Conservation (phyloP, 2,797 vertebrate species). For the Ceryle rudis region DNA sequence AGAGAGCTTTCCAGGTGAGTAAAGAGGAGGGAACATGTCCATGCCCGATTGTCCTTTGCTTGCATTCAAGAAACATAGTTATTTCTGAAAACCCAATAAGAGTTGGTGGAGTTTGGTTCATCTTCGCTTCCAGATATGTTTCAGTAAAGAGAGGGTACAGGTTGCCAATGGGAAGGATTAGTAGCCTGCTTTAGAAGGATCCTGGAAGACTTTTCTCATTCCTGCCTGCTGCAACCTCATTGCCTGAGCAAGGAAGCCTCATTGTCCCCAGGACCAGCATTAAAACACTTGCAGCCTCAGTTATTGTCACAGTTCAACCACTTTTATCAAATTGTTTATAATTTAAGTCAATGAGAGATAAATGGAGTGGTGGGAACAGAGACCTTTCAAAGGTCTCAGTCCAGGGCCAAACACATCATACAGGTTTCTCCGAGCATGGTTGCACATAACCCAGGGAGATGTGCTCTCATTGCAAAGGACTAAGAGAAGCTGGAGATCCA, state of each 20-base stretch:
- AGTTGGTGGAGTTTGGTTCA: not conserved
- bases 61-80: fast-evolving
- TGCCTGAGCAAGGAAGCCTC: not conserved
- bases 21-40: not conserved
- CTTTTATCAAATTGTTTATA: not conserved
- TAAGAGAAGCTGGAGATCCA: not conserved
- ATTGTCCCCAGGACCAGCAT: not conserved
- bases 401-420: not conserved
- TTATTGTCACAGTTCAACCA: not conserved
- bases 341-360: not conserved
- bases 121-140: fast-evolving
- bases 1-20: not conserved
- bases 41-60: fast-evolving
- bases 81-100: not conserved
- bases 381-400: not conserved
- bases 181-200: too few species aligned
- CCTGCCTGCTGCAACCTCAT: too few species aligned
- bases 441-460: not conserved
- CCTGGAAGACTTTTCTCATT: not conserved
- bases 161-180: not conserved
- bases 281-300: not conserved
- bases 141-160: not conserved
- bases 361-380: not conserved
- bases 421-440: not conserved
- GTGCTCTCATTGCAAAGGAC: not conserved